Conservation (phyloP, 2,888 invertebrate genomes). For the Stenurella melanura region DNA sequence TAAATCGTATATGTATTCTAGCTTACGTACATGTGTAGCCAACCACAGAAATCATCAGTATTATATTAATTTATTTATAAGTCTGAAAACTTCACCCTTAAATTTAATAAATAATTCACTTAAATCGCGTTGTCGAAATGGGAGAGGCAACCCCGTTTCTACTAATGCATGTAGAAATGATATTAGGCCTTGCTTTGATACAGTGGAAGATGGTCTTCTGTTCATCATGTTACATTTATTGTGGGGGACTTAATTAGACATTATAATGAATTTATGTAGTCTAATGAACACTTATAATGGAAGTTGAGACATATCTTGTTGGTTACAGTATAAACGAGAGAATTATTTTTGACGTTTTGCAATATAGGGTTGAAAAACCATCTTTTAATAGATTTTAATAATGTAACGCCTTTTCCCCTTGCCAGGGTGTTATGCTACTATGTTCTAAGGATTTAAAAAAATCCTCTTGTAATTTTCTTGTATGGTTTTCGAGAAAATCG, state of each 20-base stretch:
- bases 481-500: too few relatives aligned
- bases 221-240: conserved; percentile 64
- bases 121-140: conserved; percentile 21
- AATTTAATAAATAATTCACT: conserved; percentile 38
- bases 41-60: conserved; percentile 19
- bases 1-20: not conserved
- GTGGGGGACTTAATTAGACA: conserved; percentile 72
- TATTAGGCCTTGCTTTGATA: conserved; percentile 55
- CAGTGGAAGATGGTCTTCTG: conserved; percentile 49
- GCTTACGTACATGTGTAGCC: not conserved
- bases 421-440: too few relatives aligned
- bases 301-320: conserved; percentile 48
- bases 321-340: not conserved
- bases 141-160: conserved; percentile 42
- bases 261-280: conserved; percentile 73
- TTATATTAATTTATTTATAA: conserved; percentile 35
- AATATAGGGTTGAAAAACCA: too few relatives aligned
- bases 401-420: too few relatives aligned
- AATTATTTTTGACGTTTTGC: not conserved
- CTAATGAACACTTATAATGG: conserved; percentile 70
- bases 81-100: conserved; percentile 26
- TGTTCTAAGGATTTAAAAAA: too few relatives aligned
- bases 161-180: conserved; percentile 53
- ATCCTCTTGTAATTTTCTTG: too few relatives aligned
- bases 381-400: too few relatives aligned